Conservation (phyloP, 2,797 vertebrate species). For the Scarus forsteni region DNA sequence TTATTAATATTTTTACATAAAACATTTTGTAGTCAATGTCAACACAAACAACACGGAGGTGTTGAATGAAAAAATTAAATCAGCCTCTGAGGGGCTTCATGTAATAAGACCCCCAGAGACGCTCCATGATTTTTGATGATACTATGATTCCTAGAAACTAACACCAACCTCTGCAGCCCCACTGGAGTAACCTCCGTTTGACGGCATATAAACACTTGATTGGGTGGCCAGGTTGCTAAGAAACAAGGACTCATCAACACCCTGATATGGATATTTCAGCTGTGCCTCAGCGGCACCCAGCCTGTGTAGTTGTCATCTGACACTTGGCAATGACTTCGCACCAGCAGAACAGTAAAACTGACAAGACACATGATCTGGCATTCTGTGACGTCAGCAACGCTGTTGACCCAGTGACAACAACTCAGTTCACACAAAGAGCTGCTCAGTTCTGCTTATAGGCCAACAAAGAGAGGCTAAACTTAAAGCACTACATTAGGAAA, state of each 20-base stretch:
- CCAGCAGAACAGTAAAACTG: constrained; percentile 58
- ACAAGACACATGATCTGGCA: constrained; percentile 68
- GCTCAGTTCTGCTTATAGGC: constrained; percentile 2
- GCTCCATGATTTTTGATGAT: constrained; percentile 47
- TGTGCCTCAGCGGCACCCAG: constrained; percentile 45
- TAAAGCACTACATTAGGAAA: neutral
- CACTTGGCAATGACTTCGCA: constrained; percentile 65
- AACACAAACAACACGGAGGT: constrained; percentile 21
- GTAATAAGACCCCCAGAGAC: constrained; percentile 48
- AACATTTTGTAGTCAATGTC: constrained; percentile 32
- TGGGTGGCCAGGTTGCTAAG: constrained; percentile 72
- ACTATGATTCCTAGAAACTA: constrained; percentile 51
- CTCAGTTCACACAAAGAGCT: constrained; percentile 33
- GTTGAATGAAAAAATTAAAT: constrained; percentile 44
- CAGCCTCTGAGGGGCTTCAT: constrained; percentile 6
- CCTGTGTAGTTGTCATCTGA: constrained; percentile 77
- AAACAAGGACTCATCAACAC: constrained; percentile 70
- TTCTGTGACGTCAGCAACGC: constrained; percentile 51
- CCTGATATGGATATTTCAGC: constrained; percentile 72
- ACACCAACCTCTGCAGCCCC: constrained; percentile 50
- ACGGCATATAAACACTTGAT: constrained; percentile 62
- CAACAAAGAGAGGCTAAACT: neutral
- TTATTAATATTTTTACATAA: constrained; percentile 12
- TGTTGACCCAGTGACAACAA: constrained; percentile 35
- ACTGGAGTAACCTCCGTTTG: constrained; percentile 45